Evolutionary conservation across 2,113 vertebrate species (phyloP).

Genomic region (Polyodon spathula): DNA sequence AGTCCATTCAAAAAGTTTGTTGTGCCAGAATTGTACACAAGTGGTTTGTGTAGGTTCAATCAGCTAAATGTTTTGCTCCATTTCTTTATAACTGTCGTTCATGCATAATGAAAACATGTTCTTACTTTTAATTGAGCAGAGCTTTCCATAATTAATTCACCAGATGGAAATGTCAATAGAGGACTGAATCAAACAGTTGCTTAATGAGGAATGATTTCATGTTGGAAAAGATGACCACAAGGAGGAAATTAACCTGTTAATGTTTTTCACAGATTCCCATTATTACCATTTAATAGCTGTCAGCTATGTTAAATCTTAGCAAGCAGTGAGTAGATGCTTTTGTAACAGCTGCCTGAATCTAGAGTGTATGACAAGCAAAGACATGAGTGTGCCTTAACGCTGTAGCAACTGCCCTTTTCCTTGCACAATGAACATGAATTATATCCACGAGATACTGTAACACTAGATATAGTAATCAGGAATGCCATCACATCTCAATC

Average conservation of each 20-base stretch:
- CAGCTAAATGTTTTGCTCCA: too few relatives aligned
- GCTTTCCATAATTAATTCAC: too few relatives aligned
- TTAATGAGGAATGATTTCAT: conserved; percentile 8
- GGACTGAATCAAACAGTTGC: neutral
- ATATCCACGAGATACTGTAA: neutral
- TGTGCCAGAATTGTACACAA: too few relatives aligned
- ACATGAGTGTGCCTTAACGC: conserved; percentile 7
- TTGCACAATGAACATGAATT: conserved; percentile 8
- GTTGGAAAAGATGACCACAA: neutral
- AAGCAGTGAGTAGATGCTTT: conserved; percentile 8
- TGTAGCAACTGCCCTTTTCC: conserved; percentile 7
- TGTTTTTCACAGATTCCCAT: conserved; percentile 15
- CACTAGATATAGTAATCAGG: neutral
- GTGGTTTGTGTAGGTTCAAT: too few relatives aligned
- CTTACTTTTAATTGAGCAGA: too few relatives aligned
- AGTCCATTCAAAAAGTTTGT: too few relatives aligned
- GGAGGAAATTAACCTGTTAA: conserved; percentile 16
- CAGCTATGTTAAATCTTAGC: conserved; percentile 9
- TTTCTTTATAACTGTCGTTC: too few relatives aligned
- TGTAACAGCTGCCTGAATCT: conserved; percentile 1
- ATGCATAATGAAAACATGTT: too few relatives aligned
- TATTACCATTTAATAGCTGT: conserved; percentile 12
- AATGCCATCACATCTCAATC: neutral
- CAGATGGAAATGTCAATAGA: neutral
- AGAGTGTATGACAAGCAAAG: conserved; percentile 5